Evolutionary conservation across 1,140 invertebrate species (phyloP).

Genomic region (Polypedilum pembai): DNA sequence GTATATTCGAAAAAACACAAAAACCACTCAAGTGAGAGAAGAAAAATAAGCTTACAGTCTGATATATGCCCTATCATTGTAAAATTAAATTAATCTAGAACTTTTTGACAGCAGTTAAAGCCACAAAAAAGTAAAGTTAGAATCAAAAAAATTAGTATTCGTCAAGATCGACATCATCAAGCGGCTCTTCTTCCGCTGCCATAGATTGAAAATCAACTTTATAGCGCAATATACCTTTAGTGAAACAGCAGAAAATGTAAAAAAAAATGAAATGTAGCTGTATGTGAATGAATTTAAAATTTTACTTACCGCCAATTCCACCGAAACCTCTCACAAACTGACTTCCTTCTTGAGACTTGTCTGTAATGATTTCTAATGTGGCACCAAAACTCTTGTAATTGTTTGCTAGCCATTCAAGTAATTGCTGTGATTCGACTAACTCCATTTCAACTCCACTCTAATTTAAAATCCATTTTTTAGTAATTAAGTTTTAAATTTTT

Average conservation of each 20-base stretch:
- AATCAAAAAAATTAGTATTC: slow-evolving; percentile 55
- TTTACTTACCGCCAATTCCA: slow-evolving; percentile 65
- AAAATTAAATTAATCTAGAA: neutral
- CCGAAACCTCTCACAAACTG: slow-evolving; percentile 86
- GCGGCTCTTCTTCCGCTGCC: slow-evolving; percentile 57
- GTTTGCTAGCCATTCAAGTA: slow-evolving; percentile 85
- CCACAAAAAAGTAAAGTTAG: neutral
- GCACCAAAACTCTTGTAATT: slow-evolving; percentile 84
- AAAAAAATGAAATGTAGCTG: slow-evolving; percentile 44
- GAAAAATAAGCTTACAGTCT: neutral
- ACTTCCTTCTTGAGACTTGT: slow-evolving; percentile 79
- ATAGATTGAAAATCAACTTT: slow-evolving; percentile 76
- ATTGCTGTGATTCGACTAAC: slow-evolving; percentile 66
- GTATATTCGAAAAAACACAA: neutral
- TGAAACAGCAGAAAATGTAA: slow-evolving; percentile 42
- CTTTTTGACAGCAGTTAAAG: neutral
- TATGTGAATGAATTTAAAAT: slow-evolving; percentile 36
- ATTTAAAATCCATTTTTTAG: too few relatives aligned
- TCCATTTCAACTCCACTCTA: slow-evolving; percentile 73
- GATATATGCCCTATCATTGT: neutral
- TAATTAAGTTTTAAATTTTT: too few relatives aligned
- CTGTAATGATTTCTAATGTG: slow-evolving; percentile 80
- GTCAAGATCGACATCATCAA: slow-evolving; percentile 67
- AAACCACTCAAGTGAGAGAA: neutral
- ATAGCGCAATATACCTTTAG: slow-evolving; percentile 61